Evolutionary conservation across 2,113 vertebrate genomes (phyloP), one percentile per base, ranked within the genome.

Genomic region (Copsychus sechellarum): DNA sequence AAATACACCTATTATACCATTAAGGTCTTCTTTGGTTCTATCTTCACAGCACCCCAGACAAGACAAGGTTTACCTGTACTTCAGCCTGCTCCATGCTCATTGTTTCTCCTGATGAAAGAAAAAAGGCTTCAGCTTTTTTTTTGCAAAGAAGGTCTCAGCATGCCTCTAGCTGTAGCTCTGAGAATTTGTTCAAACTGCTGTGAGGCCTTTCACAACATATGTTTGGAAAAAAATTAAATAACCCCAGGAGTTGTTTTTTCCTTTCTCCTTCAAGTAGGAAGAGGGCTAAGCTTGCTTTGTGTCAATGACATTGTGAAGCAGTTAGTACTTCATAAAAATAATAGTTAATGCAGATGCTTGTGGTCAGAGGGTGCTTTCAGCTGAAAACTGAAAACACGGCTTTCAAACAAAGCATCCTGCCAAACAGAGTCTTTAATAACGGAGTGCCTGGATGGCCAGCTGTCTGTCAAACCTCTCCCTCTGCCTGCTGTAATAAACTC

Each of bases 211-310:
- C 85, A 95, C 56, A 90, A 60, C 69, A 84, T 90, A 95, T 48
- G 53, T 86, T 96, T 86, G 76, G 15, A 92, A 92, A 92, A 92
- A 93, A 93, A 56, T 60, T 90, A 95, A 92, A 86, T 92, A 96
- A 95, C 64, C 62, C 58, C 88, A 78, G 81, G 93, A 88, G 67
- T 14, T 77, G 20, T 42, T 88, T 90, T 86, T 80, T 76, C n/a
- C 66, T 93, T 90, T 90, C 64, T 92, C 67, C 79, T 95, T 96
- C 91, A 86, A 31, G 53, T 31, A 90, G 70, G 57, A 80, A 48
- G 23, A n/a, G 36, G 64, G 54, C 79, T 93, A 94, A 88, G 40
- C 67, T 90, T 92, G 28, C 76, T 94, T 94, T 94, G 29, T 94
- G 88, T 86, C 81, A 86, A 34, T 81, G 90, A 86, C 94, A 93